These are phyloP conservation scores for Pedetes capensis DNA, from an alignment of 2,113 vertebrate species.

Conservation along the genomic window DNA sequence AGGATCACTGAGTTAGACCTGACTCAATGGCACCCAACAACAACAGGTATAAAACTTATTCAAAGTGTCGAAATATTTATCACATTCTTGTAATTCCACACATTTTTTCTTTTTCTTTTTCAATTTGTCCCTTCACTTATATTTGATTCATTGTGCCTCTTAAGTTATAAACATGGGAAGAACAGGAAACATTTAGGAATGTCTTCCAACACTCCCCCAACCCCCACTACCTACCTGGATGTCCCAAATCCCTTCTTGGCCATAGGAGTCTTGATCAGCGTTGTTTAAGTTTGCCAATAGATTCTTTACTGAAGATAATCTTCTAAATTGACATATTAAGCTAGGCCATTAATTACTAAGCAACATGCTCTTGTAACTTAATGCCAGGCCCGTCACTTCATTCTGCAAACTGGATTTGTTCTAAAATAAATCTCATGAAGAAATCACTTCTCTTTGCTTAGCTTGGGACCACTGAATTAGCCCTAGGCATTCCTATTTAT, in stretches of 20 bases:
- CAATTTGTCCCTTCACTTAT: background rate
- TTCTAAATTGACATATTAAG: conserved; percentile 57
- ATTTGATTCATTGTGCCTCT: background rate
- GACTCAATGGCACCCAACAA: too few relatives aligned
- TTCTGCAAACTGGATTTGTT: conserved; percentile 51
- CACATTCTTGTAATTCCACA: background rate
- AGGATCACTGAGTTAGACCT: too few relatives aligned
- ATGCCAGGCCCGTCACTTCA: background rate
- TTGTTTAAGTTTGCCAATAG: conserved; percentile 32
- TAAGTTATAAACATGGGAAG: background rate
- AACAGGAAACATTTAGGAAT: background rate
- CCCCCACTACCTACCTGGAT: background rate
- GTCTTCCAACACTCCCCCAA: background rate
- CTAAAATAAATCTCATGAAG: conserved; percentile 66
- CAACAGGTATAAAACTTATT: background rate
- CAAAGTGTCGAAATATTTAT: background rate
- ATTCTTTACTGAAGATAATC: conserved; percentile 30
- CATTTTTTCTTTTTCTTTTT: background rate
- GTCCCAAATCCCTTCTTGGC: background rate
- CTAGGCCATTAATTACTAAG: conserved; percentile 53
- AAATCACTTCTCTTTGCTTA: conserved; percentile 58
- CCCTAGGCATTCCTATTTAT: conserved; percentile 66
- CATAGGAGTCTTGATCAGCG: background rate
- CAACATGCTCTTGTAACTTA: background rate
- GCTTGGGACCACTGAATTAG: conserved; percentile 67